Percentiles rank a stretch among this genome's conserved stretches.
Evolutionary conservation across 2,113 vertebrate genomes (phyloP).

Genomic region (Eptesicus fuscus): DNA sequence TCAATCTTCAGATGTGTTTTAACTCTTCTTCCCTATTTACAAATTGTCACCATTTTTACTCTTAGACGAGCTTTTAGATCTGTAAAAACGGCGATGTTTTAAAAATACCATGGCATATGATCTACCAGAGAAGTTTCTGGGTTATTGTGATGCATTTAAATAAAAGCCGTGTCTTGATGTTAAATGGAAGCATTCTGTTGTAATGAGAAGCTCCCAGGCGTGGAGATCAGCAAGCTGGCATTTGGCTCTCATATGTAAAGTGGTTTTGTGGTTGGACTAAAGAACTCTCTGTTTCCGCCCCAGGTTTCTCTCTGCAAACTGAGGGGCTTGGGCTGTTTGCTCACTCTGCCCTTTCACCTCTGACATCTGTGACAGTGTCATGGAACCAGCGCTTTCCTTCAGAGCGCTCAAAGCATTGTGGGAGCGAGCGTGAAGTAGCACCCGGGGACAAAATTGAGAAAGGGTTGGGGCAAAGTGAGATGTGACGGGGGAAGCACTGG

Average conservation of each 20-base stretch:
- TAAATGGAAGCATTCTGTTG: background rate
- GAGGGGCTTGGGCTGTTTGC: background rate
- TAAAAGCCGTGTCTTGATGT: background rate
- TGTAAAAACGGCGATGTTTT: background rate
- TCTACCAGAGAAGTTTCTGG: background rate
- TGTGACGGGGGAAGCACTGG: background rate
- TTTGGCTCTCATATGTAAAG: rapidly evolving
- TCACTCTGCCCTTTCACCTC: background rate
- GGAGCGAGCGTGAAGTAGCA: background rate
- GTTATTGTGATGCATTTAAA: background rate
- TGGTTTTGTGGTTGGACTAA: background rate
- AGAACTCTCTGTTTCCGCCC: background rate
- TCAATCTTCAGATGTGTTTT: background rate
- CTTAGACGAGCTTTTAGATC: background rate
- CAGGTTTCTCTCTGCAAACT: background rate
- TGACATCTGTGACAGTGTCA: background rate
- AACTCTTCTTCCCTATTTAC: background rate
- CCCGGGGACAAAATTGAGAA: background rate
- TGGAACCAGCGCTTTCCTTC: background rate
- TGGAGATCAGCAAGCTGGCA: background rate
- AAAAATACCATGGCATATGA: background rate
- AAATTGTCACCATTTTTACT: background rate
- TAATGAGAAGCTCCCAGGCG: background rate
- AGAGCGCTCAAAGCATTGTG: background rate
- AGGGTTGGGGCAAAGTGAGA: background rate